Percentiles rank a stretch among this genome's conserved stretches.
Evolutionary conservation across 2,888 invertebrate genomes (phyloP).

Genomic region (Caprella mutica): DNA sequence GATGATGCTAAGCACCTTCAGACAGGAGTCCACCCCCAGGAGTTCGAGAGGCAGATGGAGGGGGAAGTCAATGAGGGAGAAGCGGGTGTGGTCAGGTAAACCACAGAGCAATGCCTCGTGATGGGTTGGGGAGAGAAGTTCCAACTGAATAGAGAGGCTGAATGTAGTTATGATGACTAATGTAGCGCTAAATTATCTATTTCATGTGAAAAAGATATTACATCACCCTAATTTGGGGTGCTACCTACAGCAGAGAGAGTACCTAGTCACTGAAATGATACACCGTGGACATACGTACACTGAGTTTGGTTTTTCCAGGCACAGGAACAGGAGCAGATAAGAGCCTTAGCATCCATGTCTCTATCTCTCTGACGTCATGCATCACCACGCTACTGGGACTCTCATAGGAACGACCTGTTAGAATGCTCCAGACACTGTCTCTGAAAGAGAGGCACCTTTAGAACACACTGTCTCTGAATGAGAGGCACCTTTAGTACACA

Average conservation of each 20-base stretch:
- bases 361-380: slow-evolving; percentile 94
- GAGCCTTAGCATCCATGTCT: slow-evolving; percentile 94
- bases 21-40: slow-evolving; percentile 92
- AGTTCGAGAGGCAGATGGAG: slow-evolving; percentile 93
- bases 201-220: too few relatives aligned
- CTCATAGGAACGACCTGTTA: slow-evolving; percentile 57
- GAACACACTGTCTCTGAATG: too few relatives aligned
- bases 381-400: slow-evolving; percentile 65
- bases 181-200: too few relatives aligned
- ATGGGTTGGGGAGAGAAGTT: slow-evolving; percentile 73
- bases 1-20: slow-evolving; percentile 84
- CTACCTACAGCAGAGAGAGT: too few relatives aligned
- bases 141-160: slow-evolving; percentile 46
- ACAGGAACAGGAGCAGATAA: slow-evolving; percentile 96
- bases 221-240: too few relatives aligned
- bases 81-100: slow-evolving; percentile 92
- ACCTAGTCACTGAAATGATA: too few relatives aligned
- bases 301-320: slow-evolving; percentile 82
- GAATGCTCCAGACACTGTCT: slow-evolving; percentile 91
- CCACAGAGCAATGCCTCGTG: slow-evolving; percentile 79
- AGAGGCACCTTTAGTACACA: too few relatives aligned
- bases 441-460: too few relatives aligned
- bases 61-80: slow-evolving; percentile 94
- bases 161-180: slow-evolving; percentile 1
- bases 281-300: too few relatives aligned